These are phyloP conservation scores for Malurus cyaneus DNA, from an alignment of 2,113 vertebrate genomes.

Conservation along the genomic window DNA sequence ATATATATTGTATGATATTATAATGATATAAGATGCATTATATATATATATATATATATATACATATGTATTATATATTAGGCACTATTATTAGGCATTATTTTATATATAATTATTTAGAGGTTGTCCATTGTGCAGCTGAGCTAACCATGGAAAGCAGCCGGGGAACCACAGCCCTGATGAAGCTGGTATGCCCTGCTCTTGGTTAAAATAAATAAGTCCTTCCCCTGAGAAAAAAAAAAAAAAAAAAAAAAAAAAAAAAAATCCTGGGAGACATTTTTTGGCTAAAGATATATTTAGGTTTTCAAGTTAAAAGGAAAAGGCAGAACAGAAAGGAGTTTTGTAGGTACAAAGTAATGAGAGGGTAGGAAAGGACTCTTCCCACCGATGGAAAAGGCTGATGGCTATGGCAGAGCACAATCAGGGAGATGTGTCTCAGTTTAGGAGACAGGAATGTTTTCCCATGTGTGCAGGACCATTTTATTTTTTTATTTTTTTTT, in stretches of 20 bases:
- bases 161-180: neutral
- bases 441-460: neutral
- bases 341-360: neutral
- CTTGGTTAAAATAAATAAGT: neutral
- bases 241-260: neutral
- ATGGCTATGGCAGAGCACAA: neutral
- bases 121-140: neutral
- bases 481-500: neutral
- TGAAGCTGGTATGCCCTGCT: neutral
- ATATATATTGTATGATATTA: no score
- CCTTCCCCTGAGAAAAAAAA: neutral
- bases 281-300: neutral
- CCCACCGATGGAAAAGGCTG: neutral
- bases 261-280: neutral
- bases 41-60: no score
- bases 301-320: neutral
- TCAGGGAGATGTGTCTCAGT: accelerated
- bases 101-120: no score
- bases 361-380: neutral
- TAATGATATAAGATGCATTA: no score
- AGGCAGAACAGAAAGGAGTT: neutral
- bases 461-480: neutral
- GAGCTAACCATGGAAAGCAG: neutral
- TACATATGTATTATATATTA: no score
- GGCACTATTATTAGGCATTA: no score